A percentile compares a stretch with the other conserved stretches of the same genome.
These are phyloP conservation scores for Muscidifurax raptorellus DNA, from an alignment of 1,140 invertebrate species.

Conservation along the genomic window DNA sequence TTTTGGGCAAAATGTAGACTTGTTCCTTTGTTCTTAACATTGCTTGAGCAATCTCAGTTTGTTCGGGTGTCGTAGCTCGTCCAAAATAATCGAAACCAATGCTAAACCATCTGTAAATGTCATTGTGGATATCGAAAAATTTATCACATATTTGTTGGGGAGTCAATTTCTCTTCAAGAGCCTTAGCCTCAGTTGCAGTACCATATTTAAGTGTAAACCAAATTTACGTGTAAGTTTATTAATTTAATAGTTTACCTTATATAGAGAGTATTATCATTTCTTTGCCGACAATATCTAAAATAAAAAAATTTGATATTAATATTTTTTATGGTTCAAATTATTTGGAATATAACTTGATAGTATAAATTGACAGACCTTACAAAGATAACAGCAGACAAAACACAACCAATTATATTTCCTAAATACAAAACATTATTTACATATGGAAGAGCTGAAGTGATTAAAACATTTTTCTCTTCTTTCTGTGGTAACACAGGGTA, in stretches of 20 bases:
- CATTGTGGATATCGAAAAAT: slow-evolving; percentile 95
- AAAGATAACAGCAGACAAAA: slow-evolving; percentile 98
- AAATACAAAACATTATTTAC: slow-evolving; percentile 99
- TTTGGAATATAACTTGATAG: background rate
- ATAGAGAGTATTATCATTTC: slow-evolving; percentile 94
- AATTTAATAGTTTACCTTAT: slow-evolving; percentile 76
- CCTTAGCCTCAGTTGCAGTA: slow-evolving; percentile 99
- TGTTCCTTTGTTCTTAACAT: slow-evolving; percentile 91
- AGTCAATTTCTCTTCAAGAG: slow-evolving; percentile 91
- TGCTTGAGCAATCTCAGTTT: slow-evolving; percentile 93
- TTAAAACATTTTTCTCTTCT: slow-evolving; percentile 90
- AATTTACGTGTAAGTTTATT: slow-evolving; percentile 26
- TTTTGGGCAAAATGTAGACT: slow-evolving; percentile 88
- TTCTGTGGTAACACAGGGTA: slow-evolving; percentile 82
- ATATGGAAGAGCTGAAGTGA: slow-evolving; percentile 98
- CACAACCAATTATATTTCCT: slow-evolving; percentile 99
- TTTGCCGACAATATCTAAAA: slow-evolving; percentile 89
- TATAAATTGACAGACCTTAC: slow-evolving; percentile 80
- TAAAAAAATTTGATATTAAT: slow-evolving; percentile 52
- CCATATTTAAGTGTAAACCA: too few relatives aligned
- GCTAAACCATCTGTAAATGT: slow-evolving; percentile 98
- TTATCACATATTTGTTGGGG: slow-evolving; percentile 98
- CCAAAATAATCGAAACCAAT: slow-evolving; percentile 99
- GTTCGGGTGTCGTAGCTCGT: slow-evolving; percentile 93
- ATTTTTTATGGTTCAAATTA: background rate